phyloP scores from a whole-genome alignment of 2,797 vertebrate genomes.

The Tarsius wallacei region DNA sequence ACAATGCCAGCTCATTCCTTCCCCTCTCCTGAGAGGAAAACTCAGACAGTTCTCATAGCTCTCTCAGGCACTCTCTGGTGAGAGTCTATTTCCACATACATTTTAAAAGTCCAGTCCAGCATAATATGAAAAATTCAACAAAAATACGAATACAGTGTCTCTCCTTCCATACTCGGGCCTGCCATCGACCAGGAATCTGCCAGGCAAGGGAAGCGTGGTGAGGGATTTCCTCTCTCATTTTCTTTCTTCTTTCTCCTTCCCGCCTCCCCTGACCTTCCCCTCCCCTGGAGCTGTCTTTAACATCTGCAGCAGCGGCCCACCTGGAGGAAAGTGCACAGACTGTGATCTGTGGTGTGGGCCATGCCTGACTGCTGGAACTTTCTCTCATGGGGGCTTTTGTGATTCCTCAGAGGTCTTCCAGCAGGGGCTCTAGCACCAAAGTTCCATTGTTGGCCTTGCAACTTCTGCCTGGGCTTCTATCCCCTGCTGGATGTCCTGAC shows the following conservation, averaged over 20 bases:
- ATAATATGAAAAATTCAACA: not conserved
- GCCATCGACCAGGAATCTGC: not conserved
- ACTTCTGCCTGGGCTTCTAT: not conserved
- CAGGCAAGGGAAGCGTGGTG: not conserved
- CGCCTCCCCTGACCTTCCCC: not conserved
- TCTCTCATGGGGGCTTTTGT: not conserved
- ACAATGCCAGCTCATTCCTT: not conserved
- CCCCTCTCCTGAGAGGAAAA: not conserved
- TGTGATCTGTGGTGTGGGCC: not conserved
- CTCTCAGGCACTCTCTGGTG: not conserved
- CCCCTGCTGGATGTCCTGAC: not conserved
- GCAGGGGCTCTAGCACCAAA: not conserved
- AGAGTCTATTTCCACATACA: not conserved
- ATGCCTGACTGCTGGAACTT: not conserved
- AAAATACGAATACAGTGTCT: not conserved
- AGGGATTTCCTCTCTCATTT: not conserved
- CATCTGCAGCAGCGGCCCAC: not conserved
- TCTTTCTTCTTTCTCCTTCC: not conserved
- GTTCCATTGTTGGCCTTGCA: not conserved
- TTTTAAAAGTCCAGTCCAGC: slow-evolving; percentile 9
- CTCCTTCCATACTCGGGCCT: not conserved
- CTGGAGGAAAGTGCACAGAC: not conserved
- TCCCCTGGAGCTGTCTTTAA: not conserved
- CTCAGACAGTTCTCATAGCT: not conserved
- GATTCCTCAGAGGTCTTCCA: not conserved